These are phyloP conservation scores for Cerastis rubricosa DNA, from an alignment of 2,888 invertebrate genomes.

Conservation along the genomic window DNA sequence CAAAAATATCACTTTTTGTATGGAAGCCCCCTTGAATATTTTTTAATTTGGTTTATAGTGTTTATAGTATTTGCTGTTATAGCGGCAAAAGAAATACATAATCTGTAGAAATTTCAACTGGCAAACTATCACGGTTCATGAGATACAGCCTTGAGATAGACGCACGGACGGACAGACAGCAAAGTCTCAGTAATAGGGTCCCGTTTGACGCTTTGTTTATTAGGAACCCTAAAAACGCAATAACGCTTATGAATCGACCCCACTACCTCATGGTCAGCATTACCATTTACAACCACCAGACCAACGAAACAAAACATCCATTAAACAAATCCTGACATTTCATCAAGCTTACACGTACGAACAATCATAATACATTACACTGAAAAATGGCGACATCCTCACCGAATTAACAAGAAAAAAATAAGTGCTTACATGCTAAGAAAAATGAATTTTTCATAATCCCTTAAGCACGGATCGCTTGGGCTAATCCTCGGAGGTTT, in stretches of 20 bases:
- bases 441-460: slow-evolving; percentile 58
- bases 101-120: too few species aligned
- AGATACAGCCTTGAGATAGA: too few species aligned
- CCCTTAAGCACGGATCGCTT: slow-evolving; percentile 43
- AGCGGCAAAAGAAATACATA: too few species aligned
- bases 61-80: too few species aligned
- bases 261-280: background rate
- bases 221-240: too few species aligned
- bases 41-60: too few species aligned
- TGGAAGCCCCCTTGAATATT: too few species aligned
- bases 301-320: background rate
- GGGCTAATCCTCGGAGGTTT: slow-evolving; percentile 8
- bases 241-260: background rate
- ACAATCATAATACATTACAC: slow-evolving; percentile 6
- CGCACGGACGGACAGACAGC: too few species aligned
- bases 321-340: slow-evolving; percentile 9
- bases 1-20: too few species aligned
- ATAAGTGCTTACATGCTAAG: slow-evolving; percentile 34
- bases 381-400: slow-evolving; percentile 15
- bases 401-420: slow-evolving; percentile 36
- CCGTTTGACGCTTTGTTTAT: too few species aligned
- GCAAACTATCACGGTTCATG: too few species aligned
- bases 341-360: background rate
- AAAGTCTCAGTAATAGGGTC: too few species aligned
- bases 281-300: background rate